Base-by-base conservation (phyloP, 2,888 invertebrate genomes). In the Thysanoteuthis rhombus region DNA sequence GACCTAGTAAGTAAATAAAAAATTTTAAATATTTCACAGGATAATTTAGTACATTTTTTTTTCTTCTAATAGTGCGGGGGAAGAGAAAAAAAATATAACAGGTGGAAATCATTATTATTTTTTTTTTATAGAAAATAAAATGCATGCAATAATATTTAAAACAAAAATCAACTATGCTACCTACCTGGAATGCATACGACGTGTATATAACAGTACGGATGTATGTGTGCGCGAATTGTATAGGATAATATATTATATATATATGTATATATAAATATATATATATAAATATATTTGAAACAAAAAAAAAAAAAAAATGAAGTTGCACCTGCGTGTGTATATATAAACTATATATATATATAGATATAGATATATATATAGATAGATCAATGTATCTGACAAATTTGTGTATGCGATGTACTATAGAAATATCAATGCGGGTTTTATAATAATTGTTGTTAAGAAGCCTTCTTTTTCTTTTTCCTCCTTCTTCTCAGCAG, bases 321-420 rank as follows among this genome's bases (percentile, higher is more conserved):
- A 36, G 16, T 90, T 22, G 36, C 39, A 90, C 39, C 36, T 36
- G 39, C 12, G 22, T 90, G 32, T 90, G 39, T n/a, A 36, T 90
- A 38, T n/a, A n/a, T n/a, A n/a, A n/a, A n/a, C n/a, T n/a, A n/a
- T n/a, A n/a, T n/a, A n/a, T 90, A 36, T 90, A 38, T 36, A 36
- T 90, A 90, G 1, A 90, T 90, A 36, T 90, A 90, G 36, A 90
- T 90, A 90, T 90, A 90, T 90, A 36, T 90, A 90, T 90, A 90
- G 1, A 38, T 90, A 39, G 39, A 90, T 90, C 25, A 32, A 90
- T 90, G 32, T 90, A 39, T 90, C 16, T 75, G n/a, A 36, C 36
- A 75, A 75, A 16, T 75, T 36, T 75, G 22, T 75, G n/a, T 1
- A 75, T 6, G n/a, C 10, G 75, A 75, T 75, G n/a, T 75, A 75